A percentile compares a stretch with the other conserved stretches of the same genome.
Conservation (phyloP, 1,140 invertebrate species). For the Brachionus calyciflorus region DNA sequence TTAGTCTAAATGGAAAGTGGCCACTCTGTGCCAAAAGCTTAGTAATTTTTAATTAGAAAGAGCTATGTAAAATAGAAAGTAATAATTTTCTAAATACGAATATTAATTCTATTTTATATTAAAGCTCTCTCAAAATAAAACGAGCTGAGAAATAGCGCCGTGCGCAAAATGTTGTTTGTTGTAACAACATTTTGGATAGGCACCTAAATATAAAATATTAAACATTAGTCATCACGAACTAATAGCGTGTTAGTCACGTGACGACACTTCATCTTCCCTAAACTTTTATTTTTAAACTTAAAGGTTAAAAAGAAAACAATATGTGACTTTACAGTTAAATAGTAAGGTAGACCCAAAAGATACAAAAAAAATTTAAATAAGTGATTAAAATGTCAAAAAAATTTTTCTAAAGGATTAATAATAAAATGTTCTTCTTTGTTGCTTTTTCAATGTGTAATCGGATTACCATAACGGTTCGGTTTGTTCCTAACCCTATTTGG, state of each 20-base stretch:
- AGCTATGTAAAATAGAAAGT: neutral
- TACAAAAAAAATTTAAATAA: too few species aligned
- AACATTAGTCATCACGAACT: neutral
- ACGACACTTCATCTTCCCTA: conserved; percentile 19
- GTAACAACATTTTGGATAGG: neutral
- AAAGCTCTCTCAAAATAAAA: neutral
- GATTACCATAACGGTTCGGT: neutral
- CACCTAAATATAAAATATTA: neutral
- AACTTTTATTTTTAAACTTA: too few species aligned
- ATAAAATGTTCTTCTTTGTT: neutral
- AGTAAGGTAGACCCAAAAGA: too few species aligned
- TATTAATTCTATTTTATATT: neutral
- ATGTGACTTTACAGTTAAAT: too few species aligned
- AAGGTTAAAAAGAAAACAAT: too few species aligned
- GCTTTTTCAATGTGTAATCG: neutral
- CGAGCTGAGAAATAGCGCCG: neutral
- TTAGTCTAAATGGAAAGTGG: conserved; percentile 11
- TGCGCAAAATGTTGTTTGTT: neutral
- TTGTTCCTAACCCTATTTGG: neutral
- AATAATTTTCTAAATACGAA: neutral
- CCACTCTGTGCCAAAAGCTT: conserved; percentile 10
- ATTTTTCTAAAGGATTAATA: too few species aligned
- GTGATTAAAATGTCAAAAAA: too few species aligned
- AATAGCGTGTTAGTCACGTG: conserved; percentile 1
- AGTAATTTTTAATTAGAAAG: neutral